Base-by-base conservation (phyloP, 2,888 invertebrate genomes). In the Hemistola chrysoprasaria region DNA sequence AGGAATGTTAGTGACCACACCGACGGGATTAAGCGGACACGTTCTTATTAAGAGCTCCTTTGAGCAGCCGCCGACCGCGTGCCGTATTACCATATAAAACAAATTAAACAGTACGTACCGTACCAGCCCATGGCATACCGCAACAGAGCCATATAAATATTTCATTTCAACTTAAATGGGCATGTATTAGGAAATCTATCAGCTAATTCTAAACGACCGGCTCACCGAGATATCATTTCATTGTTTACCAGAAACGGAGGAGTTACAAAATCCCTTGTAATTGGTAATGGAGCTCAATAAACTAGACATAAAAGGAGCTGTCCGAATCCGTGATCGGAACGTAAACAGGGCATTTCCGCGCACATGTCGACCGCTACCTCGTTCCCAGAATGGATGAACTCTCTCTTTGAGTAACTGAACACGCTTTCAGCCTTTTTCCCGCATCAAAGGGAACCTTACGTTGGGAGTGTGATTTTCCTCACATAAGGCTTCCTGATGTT, bases 341-440 rank as follows among this genome's bases (percentile, higher is more conserved):
- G 74, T 75, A 80, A 80, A 82, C 78, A 78, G 66, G 56, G 65
- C 64, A 71, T 80, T 80, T 82, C 80, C 79, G 78, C 67, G 71
- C 80, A 78, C 74, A 76, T 78, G 79, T 65, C 52, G 54, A 57
- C 56, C 51, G 47, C 47, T 9, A 35, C 28, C 9, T 34, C 42
- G 49, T 70, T 71, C 69, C 50, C 47, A 53, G 70, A 70, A 68
- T 58, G 62, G 60, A 66, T 62, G 65, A 56, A 65, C 60, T 50
- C 52, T 49, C 51, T 50, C 66, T 67, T 67, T 62, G 60, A 64
- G 64, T 59, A 61, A 62, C 50, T 53, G 54, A 59, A 67, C 53
- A 61, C 56, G 59, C 55, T 52, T 47, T 41, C 40, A 54, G 55
- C 52, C 56, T 51, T 50, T 32, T 36, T 50, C 44, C 52, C 33